Conservation (phyloP, 2,888 invertebrate species). For the Hermaeophaga mercurialis region DNA sequence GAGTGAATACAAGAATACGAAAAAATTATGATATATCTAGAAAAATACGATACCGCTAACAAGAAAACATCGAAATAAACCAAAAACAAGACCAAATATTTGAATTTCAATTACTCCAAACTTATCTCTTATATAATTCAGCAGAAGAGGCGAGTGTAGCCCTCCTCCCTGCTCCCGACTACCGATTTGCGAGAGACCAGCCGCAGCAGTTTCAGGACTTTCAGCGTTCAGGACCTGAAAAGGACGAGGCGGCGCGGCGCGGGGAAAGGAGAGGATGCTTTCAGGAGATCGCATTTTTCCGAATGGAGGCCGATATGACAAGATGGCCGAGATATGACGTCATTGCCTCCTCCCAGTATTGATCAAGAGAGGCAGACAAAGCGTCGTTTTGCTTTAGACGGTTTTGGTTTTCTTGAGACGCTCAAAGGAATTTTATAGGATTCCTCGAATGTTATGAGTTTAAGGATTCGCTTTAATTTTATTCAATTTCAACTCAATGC, state of each 20-base stretch:
- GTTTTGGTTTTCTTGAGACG: conserved; percentile 34
- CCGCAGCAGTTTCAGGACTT: conserved; percentile 20
- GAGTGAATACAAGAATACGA: no score
- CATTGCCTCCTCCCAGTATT: conserved; percentile 57
- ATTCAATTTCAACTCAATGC: no score
- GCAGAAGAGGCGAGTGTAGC: conserved; percentile 36
- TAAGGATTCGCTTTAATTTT: no score
- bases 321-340: conserved; percentile 61
- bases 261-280: conserved; percentile 44
- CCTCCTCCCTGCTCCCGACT: conserved; percentile 5
- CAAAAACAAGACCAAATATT: conserved; percentile 33
- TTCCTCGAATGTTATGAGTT: no score
- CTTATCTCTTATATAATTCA: conserved; percentile 43
- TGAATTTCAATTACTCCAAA: conserved; percentile 44
- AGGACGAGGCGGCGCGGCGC: conserved; percentile 32
- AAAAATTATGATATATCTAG: no score
- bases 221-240: conserved; percentile 30
- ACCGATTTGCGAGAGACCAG: conserved; percentile 20
- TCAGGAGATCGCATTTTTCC: conserved; percentile 51
- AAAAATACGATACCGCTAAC: no score
- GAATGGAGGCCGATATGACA: conserved; percentile 59
- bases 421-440: conserved; percentile 12
- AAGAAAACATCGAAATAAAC: no score
- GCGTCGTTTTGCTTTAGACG: conserved; percentile 28
- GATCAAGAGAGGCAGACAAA: conserved; percentile 50